Percentiles rank a stretch among this genome's conserved stretches.
Evolutionary conservation across 2,113 vertebrate species (phyloP).

Genomic region (Nothobranchius furzeri): DNA sequence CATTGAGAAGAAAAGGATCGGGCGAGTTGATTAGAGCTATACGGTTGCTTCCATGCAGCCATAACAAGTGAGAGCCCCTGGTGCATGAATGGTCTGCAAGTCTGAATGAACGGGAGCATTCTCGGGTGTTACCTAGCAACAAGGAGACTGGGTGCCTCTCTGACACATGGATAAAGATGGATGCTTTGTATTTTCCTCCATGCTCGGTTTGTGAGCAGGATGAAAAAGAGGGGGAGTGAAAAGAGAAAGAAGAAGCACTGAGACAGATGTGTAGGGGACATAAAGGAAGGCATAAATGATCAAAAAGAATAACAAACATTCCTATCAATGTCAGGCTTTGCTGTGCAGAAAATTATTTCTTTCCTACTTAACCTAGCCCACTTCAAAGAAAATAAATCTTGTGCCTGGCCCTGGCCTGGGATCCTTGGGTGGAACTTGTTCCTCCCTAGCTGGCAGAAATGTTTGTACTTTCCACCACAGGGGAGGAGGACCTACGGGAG

Average conservation of each 20-base stretch:
- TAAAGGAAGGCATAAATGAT: conserved; percentile 17
- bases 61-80: conserved; percentile 59
- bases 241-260: conserved; percentile 33
- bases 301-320: conserved; percentile 13
- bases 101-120: conserved; percentile 79
- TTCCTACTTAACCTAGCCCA: not conserved
- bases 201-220: conserved; percentile 58
- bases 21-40: conserved; percentile 50
- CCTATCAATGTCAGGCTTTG: not conserved
- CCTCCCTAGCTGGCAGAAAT: too few species aligned
- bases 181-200: conserved; percentile 76
- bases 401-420: not conserved
- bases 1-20: conserved; percentile 27
- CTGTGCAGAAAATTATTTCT: conserved; percentile 1
- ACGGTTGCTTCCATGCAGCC: conserved; percentile 44
- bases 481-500: too few species aligned
- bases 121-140: conserved; percentile 84
- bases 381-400: conserved; percentile 26
- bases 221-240: conserved; percentile 53
- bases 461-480: too few species aligned
- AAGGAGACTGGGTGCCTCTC: conserved; percentile 76
- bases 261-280: conserved; percentile 31
- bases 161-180: conserved; percentile 74
- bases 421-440: too few species aligned
- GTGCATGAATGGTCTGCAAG: conserved; percentile 77